Percentiles rank a stretch among this genome's conserved stretches.
phyloP scores from a whole-genome alignment of 37 sponge, comb jelly and placozoan genomes.

The Beroe forskalii region DNA sequence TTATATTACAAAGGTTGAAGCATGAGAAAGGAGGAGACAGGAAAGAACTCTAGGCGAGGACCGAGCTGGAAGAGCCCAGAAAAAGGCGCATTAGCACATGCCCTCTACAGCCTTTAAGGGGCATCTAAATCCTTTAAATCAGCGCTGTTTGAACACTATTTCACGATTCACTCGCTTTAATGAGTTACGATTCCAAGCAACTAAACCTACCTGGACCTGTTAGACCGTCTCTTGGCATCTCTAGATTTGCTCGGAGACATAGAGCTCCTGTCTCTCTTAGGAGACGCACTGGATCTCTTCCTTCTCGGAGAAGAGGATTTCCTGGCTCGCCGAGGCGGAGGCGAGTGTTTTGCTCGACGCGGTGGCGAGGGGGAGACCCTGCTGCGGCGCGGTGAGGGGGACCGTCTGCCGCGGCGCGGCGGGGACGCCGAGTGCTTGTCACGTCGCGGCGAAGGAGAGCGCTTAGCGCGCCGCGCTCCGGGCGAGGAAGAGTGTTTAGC shows the following conservation, averaged over 20 bases:
- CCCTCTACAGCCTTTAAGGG: too few species aligned
- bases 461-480: neutral
- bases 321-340: neutral
- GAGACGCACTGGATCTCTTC: neutral
- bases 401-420: neutral
- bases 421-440: neutral
- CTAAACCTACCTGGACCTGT: neutral
- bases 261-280: neutral
- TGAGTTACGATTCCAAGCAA: too few species aligned
- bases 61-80: too few species aligned
- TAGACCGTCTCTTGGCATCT: neutral
- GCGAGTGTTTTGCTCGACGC: neutral
- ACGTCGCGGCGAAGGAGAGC: neutral
- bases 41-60: too few species aligned
- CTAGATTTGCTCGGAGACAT: neutral
- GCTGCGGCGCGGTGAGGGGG: neutral
- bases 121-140: too few species aligned
- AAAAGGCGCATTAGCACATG: too few species aligned
- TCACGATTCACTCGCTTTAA: too few species aligned
- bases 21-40: too few species aligned
- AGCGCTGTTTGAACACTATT: too few species aligned
- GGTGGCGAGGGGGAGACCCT: neutral
- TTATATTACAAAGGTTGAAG: too few species aligned
- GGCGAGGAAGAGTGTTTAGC: neutral
- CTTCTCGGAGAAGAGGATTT: neutral